Conservation (phyloP, 2,888 invertebrate species). For the Urechis unicinctus region DNA sequence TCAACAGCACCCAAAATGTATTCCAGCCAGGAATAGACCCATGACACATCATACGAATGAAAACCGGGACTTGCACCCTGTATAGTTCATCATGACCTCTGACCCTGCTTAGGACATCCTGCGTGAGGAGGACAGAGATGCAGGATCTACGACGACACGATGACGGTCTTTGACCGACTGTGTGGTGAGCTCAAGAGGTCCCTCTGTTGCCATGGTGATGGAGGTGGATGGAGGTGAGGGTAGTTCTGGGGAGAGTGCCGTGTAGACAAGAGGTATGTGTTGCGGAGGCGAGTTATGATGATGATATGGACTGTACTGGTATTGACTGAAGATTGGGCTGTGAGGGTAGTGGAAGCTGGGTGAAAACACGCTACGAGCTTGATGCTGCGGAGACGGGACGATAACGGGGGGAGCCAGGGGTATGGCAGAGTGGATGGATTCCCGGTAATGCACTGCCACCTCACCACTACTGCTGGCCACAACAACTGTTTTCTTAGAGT, state of each 20-base stretch:
- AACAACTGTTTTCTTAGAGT: no score
- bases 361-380: background rate
- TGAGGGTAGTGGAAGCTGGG: background rate
- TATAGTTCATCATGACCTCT: no score
- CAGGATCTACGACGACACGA: background rate
- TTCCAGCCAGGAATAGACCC: no score
- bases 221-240: background rate
- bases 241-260: background rate
- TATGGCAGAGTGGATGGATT: background rate
- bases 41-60: no score
- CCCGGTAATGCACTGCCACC: background rate
- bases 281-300: background rate
- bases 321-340: background rate
- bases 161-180: background rate
- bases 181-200: background rate
- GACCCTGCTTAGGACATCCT: no score
- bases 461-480: no score
- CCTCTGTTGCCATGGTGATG: background rate
- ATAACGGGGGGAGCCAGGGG: background rate
- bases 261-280: background rate
- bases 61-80: no score
- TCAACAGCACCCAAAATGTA: no score
- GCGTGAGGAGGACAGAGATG: background rate
- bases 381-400: background rate
- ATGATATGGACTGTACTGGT: background rate